A percentile compares a stretch with the other conserved stretches of the same genome.
These are phyloP conservation scores for Hydrocynus forskahlii DNA, from an alignment of 2,797 vertebrate species.

Conservation along the genomic window DNA sequence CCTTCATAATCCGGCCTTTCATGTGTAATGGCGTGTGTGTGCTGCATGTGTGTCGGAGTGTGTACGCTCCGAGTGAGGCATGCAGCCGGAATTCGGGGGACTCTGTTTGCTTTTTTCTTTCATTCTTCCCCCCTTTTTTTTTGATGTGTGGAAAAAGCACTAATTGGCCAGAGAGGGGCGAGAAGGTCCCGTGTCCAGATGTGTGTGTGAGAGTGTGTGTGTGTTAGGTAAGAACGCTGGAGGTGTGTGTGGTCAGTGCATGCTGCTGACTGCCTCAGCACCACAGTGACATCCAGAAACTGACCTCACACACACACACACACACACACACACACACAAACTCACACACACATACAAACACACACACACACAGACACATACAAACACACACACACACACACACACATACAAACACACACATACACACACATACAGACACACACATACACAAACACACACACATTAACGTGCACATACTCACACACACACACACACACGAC, in stretches of 20 bases:
- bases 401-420: too few relatives aligned
- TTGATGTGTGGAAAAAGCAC: conserved; percentile 59
- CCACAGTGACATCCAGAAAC: background rate
- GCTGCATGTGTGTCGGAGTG: background rate
- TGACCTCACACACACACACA: background rate
- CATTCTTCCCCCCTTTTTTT: conserved; percentile 33
- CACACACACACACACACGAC: too few relatives aligned
- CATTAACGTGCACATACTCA: too few relatives aligned
- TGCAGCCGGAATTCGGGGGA: conserved; percentile 29
- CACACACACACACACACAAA: too few relatives aligned
- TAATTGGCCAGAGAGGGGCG: conserved; percentile 69
- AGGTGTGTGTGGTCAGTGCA: background rate
- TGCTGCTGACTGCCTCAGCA: background rate
- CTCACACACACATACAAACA: too few relatives aligned
- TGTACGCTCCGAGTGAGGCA: conserved; percentile 63
- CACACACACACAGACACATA: too few relatives aligned
- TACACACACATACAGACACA: too few relatives aligned
- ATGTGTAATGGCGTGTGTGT: conserved; percentile 14
- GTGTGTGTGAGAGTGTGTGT: conserved; percentile 46
- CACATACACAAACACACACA: too few relatives aligned
- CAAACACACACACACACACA: too few relatives aligned
- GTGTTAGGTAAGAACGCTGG: background rate
- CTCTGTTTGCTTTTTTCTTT: conserved; percentile 9
- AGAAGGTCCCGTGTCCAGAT: conserved; percentile 72
- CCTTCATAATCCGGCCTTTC: conserved; percentile 67